Evolutionary conservation across 92 coral and sea anemone species (phyloP).

Genomic region (Siderastrea siderea): DNA sequence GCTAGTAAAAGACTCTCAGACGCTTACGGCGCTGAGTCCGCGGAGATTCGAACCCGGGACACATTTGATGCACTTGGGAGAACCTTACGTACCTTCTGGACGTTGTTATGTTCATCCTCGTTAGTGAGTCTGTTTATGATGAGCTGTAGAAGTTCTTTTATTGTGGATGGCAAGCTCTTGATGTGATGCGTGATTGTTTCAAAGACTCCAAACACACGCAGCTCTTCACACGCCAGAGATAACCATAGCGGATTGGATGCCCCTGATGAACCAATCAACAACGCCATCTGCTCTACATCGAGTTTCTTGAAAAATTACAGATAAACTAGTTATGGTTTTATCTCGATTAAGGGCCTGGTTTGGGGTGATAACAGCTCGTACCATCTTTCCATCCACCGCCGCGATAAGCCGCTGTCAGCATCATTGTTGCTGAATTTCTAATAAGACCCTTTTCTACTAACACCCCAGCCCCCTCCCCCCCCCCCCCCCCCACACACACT

Average conservation of each 20-base stretch:
- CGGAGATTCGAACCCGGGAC: not conserved
- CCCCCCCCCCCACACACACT: not conserved
- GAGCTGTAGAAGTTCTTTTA: slow-evolving; percentile 78
- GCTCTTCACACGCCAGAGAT: slow-evolving; percentile 83
- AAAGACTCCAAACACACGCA: slow-evolving; percentile 88
- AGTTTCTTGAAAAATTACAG: slow-evolving; percentile 63
- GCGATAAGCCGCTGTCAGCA: too few relatives aligned
- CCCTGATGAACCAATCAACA: slow-evolving; percentile 65
- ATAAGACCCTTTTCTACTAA: too few relatives aligned
- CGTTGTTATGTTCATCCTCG: slow-evolving; percentile 76
- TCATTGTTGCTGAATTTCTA: too few relatives aligned
- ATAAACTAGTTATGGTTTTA: not conserved
- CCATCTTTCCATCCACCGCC: too few relatives aligned
- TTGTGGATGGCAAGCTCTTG: slow-evolving; percentile 57
- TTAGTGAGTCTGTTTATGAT: slow-evolving; percentile 70
- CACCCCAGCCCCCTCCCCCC: too few relatives aligned
- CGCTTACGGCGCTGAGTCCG: not conserved
- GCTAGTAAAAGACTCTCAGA: not conserved
- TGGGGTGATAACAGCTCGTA: not conserved
- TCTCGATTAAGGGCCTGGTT: too few relatives aligned
- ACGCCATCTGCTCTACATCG: slow-evolving; percentile 76
- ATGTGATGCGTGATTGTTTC: slow-evolving; percentile 86
- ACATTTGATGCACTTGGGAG: not conserved
- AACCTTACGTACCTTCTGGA: slow-evolving; percentile 60
- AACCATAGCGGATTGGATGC: slow-evolving; percentile 83